phyloP scores from a whole-genome alignment of 2,113 vertebrate species.

The Kryptolebias marmoratus region DNA sequence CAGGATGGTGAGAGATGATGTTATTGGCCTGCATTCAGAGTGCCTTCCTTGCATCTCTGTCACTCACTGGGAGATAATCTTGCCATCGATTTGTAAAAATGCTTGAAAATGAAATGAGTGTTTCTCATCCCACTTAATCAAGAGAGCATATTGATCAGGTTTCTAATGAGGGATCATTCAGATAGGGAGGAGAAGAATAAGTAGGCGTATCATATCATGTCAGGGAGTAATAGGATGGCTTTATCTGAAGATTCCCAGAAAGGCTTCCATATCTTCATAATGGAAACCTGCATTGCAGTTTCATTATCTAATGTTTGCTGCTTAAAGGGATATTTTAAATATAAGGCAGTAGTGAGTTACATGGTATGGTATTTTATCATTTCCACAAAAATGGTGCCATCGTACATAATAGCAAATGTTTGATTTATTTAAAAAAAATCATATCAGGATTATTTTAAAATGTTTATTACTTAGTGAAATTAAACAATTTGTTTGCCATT shows the following conservation, averaged over 20 bases:
- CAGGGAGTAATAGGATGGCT: conserved; percentile 77
- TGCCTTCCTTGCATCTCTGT: conserved; percentile 89
- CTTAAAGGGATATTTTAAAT: conserved; percentile 41
- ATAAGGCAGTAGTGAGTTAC: background rate
- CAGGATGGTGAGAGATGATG: conserved; percentile 56
- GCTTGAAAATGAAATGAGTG: conserved; percentile 94
- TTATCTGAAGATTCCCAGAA: conserved; percentile 76
- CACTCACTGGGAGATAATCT: conserved; percentile 92
- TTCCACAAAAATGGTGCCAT: background rate
- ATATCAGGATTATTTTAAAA: background rate
- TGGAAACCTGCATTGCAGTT: conserved; percentile 49
- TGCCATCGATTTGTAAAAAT: conserved; percentile 95
- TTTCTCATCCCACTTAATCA: conserved; percentile 89
- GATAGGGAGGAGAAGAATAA: conserved; percentile 77
- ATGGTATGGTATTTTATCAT: background rate
- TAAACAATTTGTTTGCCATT: too few relatives aligned
- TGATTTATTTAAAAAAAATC: background rate
- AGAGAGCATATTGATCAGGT: conserved; percentile 86
- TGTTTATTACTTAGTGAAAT: too few relatives aligned
- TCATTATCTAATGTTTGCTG: conserved; percentile 46
- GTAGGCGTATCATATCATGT: conserved; percentile 73
- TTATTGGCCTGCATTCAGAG: conserved; percentile 85
- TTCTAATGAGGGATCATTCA: conserved; percentile 81
- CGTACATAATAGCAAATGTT: background rate
- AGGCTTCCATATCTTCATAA: conserved; percentile 52